Conservation (phyloP, 2,888 invertebrate genomes). For the Octonoba sinensis region DNA sequence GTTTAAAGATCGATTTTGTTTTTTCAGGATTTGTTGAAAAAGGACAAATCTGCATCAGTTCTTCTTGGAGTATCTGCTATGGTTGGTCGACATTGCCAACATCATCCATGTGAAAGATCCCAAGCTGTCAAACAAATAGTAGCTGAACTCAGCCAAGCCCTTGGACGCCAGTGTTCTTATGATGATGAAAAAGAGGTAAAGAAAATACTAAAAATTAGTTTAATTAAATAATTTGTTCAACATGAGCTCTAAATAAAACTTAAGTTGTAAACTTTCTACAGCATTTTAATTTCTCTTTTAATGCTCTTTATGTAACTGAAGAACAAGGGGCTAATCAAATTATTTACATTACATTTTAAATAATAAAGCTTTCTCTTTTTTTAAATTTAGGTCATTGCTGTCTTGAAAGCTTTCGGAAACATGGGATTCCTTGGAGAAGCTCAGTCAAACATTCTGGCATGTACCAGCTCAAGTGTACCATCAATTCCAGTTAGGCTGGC, state of each 20-base stretch:
- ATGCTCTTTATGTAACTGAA: background rate
- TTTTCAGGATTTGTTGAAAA: slow-evolving; percentile 39
- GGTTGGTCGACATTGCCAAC: slow-evolving; percentile 50
- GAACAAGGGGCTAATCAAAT: background rate
- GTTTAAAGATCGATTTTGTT: background rate
- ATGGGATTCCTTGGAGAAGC: slow-evolving; percentile 53
- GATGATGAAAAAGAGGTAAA: slow-evolving; percentile 34
- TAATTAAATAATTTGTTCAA: background rate
- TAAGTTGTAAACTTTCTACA: background rate
- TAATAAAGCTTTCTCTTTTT: background rate
- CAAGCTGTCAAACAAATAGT: slow-evolving; percentile 29
- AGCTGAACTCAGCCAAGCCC: slow-evolving; percentile 8
- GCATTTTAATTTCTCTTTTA: background rate
- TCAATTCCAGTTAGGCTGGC: slow-evolving; percentile 43
- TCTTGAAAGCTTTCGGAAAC: slow-evolving; percentile 59
- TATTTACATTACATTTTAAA: background rate
- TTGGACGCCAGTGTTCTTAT: slow-evolving; percentile 40
- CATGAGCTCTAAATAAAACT: background rate
- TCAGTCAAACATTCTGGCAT: slow-evolving; percentile 16
- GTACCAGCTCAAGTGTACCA: slow-evolving; percentile 18
- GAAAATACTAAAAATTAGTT: background rate
- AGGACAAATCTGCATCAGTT: slow-evolving; percentile 30
- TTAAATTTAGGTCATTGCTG: slow-evolving; percentile 4
- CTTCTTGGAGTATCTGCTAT: slow-evolving; percentile 63
- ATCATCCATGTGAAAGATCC: slow-evolving; percentile 3